Evolutionary conservation across 2,888 invertebrate species (phyloP), one percentile per base, ranked within the genome.

Genomic region (Lepeophtheirus nordmannii): DNA sequence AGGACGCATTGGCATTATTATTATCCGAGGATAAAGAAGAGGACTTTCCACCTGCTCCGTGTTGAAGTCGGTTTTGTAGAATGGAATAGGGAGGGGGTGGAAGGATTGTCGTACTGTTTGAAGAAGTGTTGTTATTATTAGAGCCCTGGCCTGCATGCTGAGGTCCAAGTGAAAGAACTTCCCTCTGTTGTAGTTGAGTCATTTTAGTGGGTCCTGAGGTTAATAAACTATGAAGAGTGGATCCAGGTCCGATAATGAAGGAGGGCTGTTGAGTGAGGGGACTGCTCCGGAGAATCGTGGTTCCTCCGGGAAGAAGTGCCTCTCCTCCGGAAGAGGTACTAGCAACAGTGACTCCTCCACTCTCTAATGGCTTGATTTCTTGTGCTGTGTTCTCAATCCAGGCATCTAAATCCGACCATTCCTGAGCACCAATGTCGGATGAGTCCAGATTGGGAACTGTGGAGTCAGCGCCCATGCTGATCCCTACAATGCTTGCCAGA

Each of bases 401-500:
- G 67, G 86, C 86, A 69, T 89, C 89, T 65, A 89, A 80, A 73
- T 89, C 88, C 14, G 53, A 46, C 53, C 53, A 46, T 46, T 17
- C 17, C 17, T 14, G 14, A 17, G n/a, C n/a, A 17, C 53, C 14
- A 68, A 87, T 79, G 0, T 87, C 86, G 11, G 72, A 72, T n/a
- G 53, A 46, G 62, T 68, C 69, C 11, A 68, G 65, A n/a, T 62
- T 68, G 70, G 81, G 82, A 46, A 87, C 87, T 0, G 89, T 89
- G 11, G 89, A 88, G 72, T 89, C 89, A 1, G 88, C 89, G 71
- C 69, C 68, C 53, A 90, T 89, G 67, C 89, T 89, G 2, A 87
- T 88, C 1, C 89, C 89, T 53, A 74, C 73, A 53, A 74, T 71
- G 61, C 73, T 72, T 8, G 73, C 74, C 62, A 74, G 72, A 68